Evolutionary conservation across 2,797 vertebrate species (phyloP), one percentile per base, ranked within the genome.

Genomic region (Eleutherodactylus coqui): DNA sequence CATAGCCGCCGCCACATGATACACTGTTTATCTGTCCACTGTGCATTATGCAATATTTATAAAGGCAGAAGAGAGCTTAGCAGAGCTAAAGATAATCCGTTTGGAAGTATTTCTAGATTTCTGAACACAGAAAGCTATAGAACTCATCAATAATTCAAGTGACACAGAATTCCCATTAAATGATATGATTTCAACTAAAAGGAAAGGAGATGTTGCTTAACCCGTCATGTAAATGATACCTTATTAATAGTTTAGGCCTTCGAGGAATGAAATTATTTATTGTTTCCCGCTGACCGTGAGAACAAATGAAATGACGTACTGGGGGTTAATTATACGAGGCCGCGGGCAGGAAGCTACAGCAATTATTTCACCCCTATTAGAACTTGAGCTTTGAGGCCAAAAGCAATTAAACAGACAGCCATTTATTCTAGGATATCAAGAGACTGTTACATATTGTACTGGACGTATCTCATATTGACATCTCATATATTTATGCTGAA

Each of bases 141-240:
- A 83, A 45, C 79, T 32, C 86, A 87, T 87, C 64, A 87, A 87
- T 87, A 84, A 87, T 87, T 87, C 51, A 87, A 16, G 82, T 67
- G 86, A 87, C 86, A 87, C 53, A 51, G 82, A 87, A 87, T 87
- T 79, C 75, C 75, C 81, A 87, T 87, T 87, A 84, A 87, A 87
- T 84, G 75, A 87, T 84, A 79, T 78, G 75, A 83, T 87, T 86
- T 73, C 47, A 3, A 58, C 81, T 79, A 79, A 47, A 51, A 84
- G 81, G 81, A 41, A 84, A 79, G 21, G 67, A 60, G 29, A 84
- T 49, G 51, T 47, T 58, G 47, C 75, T 64, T 67, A 73, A 53
- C 32, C 75, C 21, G 78, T 49, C 75, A 73, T 64, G 86, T 79
- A 83, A 84, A 72, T 58, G 86, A 87, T 87, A 84, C 75, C 75